Percentiles rank a stretch among this genome's conserved stretches.
These are phyloP conservation scores for Todiramphus chloris DNA, from an alignment of 2,113 vertebrate genomes.

Conservation along the genomic window DNA sequence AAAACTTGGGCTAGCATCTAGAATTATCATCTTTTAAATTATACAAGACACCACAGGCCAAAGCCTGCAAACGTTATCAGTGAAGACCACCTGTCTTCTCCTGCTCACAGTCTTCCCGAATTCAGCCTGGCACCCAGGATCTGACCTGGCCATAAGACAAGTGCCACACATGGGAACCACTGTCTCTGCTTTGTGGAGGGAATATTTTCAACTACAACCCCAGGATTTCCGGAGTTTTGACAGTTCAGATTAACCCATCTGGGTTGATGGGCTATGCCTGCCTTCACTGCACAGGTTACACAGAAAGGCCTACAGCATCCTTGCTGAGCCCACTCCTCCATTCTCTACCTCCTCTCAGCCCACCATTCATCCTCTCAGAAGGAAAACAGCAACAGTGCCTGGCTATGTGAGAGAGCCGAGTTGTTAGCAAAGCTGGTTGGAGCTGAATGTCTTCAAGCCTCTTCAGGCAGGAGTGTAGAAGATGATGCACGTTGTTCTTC, in stretches of 20 bases:
- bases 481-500: neutral
- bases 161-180: neutral
- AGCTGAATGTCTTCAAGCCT: neutral
- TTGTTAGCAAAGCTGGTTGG: neutral
- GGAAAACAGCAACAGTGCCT: neutral
- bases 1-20: neutral
- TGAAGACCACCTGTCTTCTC: neutral
- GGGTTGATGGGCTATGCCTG: neutral
- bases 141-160: neutral
- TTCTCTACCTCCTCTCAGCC: neutral
- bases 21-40: neutral
- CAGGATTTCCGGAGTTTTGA: neutral
- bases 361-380: neutral
- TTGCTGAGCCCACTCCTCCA: neutral
- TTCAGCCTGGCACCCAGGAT: neutral
- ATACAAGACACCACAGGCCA: neutral
- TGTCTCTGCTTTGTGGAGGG: neutral
- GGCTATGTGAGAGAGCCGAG: neutral
- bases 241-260: neutral
- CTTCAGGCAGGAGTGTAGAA: neutral
- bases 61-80: neutral
- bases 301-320: neutral
- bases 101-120: neutral
- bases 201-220: neutral
- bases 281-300: neutral